These are phyloP conservation scores for Bombus cullumanus DNA, from an alignment of 1,140 invertebrate genomes.

Conservation along the genomic window DNA sequence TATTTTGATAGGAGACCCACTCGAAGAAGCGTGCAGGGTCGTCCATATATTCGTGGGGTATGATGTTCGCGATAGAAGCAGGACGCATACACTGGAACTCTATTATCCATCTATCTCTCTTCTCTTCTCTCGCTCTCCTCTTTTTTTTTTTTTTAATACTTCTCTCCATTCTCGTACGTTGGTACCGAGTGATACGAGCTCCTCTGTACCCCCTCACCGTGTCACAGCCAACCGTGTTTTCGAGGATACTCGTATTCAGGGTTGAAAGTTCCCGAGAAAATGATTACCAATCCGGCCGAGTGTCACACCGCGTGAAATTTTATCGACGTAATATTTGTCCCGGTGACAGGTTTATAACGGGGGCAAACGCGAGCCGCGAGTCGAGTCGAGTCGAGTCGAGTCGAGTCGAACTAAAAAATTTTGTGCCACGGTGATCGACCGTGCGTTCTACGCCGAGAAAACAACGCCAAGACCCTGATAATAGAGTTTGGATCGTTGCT, in stretches of 20 bases:
- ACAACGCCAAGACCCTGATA: neutral
- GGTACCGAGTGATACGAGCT: neutral
- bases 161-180: conserved; percentile 22
- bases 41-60: conserved; percentile 23
- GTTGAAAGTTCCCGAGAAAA: conserved; percentile 41
- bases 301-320: conserved; percentile 45
- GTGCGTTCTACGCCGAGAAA: too few species aligned
- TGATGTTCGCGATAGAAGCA: neutral
- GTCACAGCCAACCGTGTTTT: conserved; percentile 31
- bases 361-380: conserved; percentile 21
- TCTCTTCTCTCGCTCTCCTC: neutral
- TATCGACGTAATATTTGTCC: conserved; percentile 43
- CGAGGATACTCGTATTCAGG: conserved; percentile 33
- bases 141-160: conserved; percentile 3
- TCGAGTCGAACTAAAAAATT: conserved; percentile 17
- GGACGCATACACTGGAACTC: neutral
- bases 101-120: neutral
- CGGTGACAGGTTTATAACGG: conserved; percentile 36
- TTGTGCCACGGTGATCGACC: neutral
- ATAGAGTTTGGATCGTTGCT: neutral
- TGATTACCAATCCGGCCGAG: conserved; percentile 41
- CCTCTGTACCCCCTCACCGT: neutral
- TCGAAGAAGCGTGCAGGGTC: conserved; percentile 34
- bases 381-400: conserved; percentile 7
- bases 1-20: conserved; percentile 67